A percentile compares a stretch with the other conserved stretches of the same genome.
Evolutionary conservation across 1,140 invertebrate species (phyloP).

Genomic region (Micrasema minimum): DNA sequence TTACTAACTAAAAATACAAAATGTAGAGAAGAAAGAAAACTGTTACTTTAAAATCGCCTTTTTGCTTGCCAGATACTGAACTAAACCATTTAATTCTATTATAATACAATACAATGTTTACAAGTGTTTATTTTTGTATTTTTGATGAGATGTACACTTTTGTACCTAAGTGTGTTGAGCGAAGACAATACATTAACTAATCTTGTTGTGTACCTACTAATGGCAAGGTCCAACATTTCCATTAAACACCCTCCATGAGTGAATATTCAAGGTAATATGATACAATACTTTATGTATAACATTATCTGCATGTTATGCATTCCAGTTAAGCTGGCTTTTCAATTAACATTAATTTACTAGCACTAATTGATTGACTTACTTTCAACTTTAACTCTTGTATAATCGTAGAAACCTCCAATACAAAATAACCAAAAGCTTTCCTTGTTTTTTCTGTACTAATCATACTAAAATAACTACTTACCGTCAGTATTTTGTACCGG

Average conservation of each 20-base stretch:
- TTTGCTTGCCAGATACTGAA: no score
- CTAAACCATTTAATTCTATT: no score
- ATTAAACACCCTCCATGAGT: constrained; percentile 23
- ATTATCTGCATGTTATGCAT: constrained; percentile 27
- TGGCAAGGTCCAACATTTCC: constrained; percentile 17
- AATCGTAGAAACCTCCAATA: no score
- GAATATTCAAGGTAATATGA: constrained; percentile 31
- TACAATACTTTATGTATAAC: constrained; percentile 32
- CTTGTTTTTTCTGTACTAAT: neutral
- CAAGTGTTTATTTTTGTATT: no score
- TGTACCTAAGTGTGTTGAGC: no score
- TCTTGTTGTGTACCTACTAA: constrained; percentile 31
- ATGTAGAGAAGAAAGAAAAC: no score
- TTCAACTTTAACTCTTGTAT: constrained; percentile 19
- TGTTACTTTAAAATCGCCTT: no score
- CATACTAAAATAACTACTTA: constrained; percentile 1
- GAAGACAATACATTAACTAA: no score
- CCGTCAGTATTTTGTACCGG: neutral
- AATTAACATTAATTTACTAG: constrained; percentile 32
- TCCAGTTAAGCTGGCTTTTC: constrained; percentile 19
- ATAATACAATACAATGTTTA: no score
- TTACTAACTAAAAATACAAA: no score
- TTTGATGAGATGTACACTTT: no score
- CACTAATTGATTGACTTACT: constrained; percentile 7
- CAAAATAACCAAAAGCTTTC: constrained; percentile 6